phyloP scores from a whole-genome alignment of 2,797 vertebrate species.

The Australoheros facetus region DNA sequence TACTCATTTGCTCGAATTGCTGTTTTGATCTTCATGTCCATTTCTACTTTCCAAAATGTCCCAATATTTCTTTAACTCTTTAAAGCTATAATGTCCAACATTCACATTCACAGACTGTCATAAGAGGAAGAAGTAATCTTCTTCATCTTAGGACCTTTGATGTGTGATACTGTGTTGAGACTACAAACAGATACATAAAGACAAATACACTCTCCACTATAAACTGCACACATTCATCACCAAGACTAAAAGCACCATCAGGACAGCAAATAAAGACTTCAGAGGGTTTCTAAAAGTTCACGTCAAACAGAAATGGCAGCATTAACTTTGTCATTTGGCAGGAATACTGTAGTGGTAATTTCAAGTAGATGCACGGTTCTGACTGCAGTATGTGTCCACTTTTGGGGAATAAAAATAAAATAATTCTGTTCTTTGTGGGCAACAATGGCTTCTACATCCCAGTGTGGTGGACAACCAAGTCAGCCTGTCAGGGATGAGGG shows the following conservation, averaged over 20 bases:
- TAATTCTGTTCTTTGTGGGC: constrained; percentile 48
- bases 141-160: constrained; percentile 1
- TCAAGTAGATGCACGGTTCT: constrained; percentile 13
- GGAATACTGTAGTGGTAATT: constrained; percentile 18
- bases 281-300: constrained; percentile 16
- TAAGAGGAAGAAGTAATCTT: neutral
- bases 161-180: neutral
- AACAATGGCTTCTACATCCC: constrained; percentile 72
- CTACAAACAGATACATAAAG: constrained; percentile 29
- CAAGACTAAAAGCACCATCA: constrained; percentile 7
- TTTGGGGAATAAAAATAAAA: constrained; percentile 7
- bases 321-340: constrained; percentile 16
- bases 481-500: constrained; percentile 87
- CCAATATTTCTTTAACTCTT: neutral
- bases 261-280: constrained; percentile 3
- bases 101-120: neutral
- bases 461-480: constrained; percentile 80
- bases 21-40: neutral
- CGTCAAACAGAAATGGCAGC: constrained; percentile 17
- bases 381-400: constrained; percentile 52
- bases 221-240: constrained; percentile 25
- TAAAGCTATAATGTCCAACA: neutral
- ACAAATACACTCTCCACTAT: constrained; percentile 30
- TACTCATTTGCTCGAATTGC: neutral
- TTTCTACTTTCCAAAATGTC: neutral